phyloP scores from a whole-genome alignment of 2,888 invertebrate species.

The Gibbula magus region DNA sequence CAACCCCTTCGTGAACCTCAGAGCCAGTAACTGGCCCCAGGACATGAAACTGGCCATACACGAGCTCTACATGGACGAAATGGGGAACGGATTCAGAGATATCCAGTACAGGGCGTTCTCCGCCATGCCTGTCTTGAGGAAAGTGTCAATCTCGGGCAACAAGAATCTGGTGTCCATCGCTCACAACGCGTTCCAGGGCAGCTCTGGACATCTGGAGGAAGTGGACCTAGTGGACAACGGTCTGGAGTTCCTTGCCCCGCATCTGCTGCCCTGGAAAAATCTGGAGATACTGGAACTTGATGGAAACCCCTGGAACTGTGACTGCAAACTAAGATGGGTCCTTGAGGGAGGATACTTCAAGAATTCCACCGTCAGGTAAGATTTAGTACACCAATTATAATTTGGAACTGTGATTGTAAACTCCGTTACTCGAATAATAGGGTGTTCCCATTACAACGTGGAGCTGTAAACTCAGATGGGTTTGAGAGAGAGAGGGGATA shows the following conservation, averaged over 20 bases:
- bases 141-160: slow-evolving; percentile 8
- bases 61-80: neutral
- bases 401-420: slow-evolving; percentile 33
- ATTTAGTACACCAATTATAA: neutral
- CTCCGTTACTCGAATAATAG: slow-evolving; percentile 9
- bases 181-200: slow-evolving; percentile 28
- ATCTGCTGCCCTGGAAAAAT: slow-evolving; percentile 29
- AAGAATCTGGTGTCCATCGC: slow-evolving; percentile 16
- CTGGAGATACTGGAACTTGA: slow-evolving; percentile 23
- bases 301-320: slow-evolving; percentile 35
- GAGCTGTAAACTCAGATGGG: neutral
- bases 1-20: slow-evolving; percentile 21
- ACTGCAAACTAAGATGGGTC: slow-evolving; percentile 33
- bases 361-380: neutral
- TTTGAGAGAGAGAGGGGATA: too few relatives aligned
- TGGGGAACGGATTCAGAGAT: neutral
- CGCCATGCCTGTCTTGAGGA: neutral
- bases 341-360: neutral
- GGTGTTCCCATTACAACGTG: neutral
- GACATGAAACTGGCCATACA: neutral
- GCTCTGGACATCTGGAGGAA: neutral
- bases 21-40: neutral
- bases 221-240: slow-evolving; percentile 30
- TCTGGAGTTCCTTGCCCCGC: slow-evolving; percentile 4
- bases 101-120: neutral